Base-by-base conservation (phyloP, 2,888 invertebrate genomes). In the Yponomeuta malinellus region DNA sequence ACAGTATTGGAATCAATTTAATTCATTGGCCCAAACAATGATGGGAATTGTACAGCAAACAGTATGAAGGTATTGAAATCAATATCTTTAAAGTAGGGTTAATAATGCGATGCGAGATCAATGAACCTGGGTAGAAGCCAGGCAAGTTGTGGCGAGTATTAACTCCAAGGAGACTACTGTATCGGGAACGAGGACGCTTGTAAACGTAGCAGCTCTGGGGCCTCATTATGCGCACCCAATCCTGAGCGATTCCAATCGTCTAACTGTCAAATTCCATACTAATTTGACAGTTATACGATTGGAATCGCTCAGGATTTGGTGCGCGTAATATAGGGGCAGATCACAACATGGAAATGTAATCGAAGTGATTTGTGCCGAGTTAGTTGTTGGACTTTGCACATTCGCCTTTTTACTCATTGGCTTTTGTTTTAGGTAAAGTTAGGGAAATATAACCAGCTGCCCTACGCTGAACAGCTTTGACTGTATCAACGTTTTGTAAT, bases 141-240 rank as follows among this genome's bases (percentile, higher is more conserved):
- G 52, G 15, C 52, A 59, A 59, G 15, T 59, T 4, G 68, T 43
- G 37, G 48, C 23, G 3, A 6, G 69, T 33, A 69, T 69, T 52
- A 15, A 23, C 43, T 63, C 37, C 70, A 70, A 70, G 70, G 70
- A 70, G 68, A 68, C 52, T 10, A 23, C 52, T 66, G 71, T 66
- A 71, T 66, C 69, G 70, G 71, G 71, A 71, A 71, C 71, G 70
- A 71, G 71, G 71, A 70, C 70, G 70, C 33, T 59, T 15, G 52
- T 15, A 59, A 59, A 15, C 52, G 31, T 31, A 65, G 15, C 52
- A 15, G 52, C 52, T 59, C 52, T 15, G 15, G n/a, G n/a, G n/a
- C n/a, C n/a, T n/a, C n/a, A n/a, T n/a, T n/a, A n/a, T n/a, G n/a
- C n/a, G n/a, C n/a, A n/a, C n/a, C n/a, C n/a, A n/a, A n/a, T n/a